These are phyloP conservation scores for Gasteruption jaculator DNA, from an alignment of 2,888 invertebrate species.

Conservation along the genomic window DNA sequence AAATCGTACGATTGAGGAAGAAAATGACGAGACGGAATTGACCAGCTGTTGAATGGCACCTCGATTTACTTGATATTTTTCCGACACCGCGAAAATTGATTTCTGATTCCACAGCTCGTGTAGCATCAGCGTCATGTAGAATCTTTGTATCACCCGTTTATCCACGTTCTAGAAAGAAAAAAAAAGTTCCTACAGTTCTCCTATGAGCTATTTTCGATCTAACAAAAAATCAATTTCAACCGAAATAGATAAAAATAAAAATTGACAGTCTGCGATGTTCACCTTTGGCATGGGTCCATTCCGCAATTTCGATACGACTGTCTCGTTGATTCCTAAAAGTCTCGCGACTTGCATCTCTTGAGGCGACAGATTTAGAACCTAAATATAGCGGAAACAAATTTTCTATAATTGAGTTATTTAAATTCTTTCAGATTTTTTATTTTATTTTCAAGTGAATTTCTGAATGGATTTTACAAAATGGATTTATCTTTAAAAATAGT, in stretches of 20 bases:
- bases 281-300: slow-evolving; percentile 43
- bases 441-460: too few species aligned
- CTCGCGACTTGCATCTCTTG: slow-evolving; percentile 64
- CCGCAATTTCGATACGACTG: slow-evolving; percentile 41
- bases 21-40: slow-evolving; percentile 66
- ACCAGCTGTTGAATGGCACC: slow-evolving; percentile 79
- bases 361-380: slow-evolving; percentile 63
- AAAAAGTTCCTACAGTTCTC: slow-evolving; percentile 11
- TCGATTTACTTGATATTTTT: slow-evolving; percentile 68
- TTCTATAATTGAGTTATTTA: too few species aligned
- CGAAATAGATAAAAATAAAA: slow-evolving; percentile 6
- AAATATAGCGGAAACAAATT: too few species aligned
- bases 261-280: slow-evolving; percentile 8
- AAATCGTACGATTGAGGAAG: slow-evolving; percentile 73
- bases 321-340: slow-evolving; percentile 75
- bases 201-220: not conserved
- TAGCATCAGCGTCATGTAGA: slow-evolving; percentile 83
- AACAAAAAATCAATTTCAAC: too few species aligned
- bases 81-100: slow-evolving; percentile 65
- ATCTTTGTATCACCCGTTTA: slow-evolving; percentile 65
- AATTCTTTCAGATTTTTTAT: too few species aligned
- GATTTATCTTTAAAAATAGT: not conserved
- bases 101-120: slow-evolving; percentile 71
- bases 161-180: slow-evolving; percentile 57
- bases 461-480: not conserved